Evolutionary conservation across 2,797 vertebrate genomes (phyloP).

Genomic region (Gymnopithys bicolor): DNA sequence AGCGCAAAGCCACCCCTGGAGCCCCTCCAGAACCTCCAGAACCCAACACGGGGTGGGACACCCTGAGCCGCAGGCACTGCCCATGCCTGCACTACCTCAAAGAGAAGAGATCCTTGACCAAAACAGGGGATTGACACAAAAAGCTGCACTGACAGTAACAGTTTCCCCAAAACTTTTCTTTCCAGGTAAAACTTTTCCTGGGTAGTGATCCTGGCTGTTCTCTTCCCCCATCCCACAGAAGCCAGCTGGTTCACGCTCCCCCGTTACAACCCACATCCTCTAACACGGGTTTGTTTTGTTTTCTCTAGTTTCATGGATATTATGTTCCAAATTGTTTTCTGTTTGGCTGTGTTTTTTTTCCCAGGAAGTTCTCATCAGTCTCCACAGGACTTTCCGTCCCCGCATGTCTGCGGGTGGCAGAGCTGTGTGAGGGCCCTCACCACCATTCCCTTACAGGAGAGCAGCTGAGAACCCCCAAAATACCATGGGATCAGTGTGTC

Average conservation of each 20-base stretch:
- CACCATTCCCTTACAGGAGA: not conserved
- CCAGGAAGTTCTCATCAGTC: slow-evolving; percentile 10
- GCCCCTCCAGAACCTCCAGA: not conserved
- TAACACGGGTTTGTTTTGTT: not conserved
- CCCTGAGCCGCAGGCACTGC: not conserved
- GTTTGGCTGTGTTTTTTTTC: not conserved
- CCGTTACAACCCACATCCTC: not conserved
- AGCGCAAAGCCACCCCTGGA: not conserved
- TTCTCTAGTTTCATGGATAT: not conserved
- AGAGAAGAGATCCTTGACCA: not conserved
- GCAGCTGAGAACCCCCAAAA: not conserved
- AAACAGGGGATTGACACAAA: fast-evolving
- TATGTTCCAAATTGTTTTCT: slow-evolving; percentile 1
- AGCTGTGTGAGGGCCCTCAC: not conserved
- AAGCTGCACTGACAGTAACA: fast-evolving
- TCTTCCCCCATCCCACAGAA: not conserved
- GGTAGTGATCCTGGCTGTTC: not conserved
- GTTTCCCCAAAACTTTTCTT: not conserved
- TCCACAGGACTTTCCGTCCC: not conserved
- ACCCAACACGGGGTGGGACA: fast-evolving
- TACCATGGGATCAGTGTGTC: fast-evolving
- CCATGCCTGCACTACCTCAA: not conserved
- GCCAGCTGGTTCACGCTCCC: not conserved
- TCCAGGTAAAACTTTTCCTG: not conserved
- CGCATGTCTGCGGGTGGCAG: not conserved